Base-by-base conservation (phyloP, 2,888 invertebrate genomes). In the Micoletzkya japonica region DNA sequence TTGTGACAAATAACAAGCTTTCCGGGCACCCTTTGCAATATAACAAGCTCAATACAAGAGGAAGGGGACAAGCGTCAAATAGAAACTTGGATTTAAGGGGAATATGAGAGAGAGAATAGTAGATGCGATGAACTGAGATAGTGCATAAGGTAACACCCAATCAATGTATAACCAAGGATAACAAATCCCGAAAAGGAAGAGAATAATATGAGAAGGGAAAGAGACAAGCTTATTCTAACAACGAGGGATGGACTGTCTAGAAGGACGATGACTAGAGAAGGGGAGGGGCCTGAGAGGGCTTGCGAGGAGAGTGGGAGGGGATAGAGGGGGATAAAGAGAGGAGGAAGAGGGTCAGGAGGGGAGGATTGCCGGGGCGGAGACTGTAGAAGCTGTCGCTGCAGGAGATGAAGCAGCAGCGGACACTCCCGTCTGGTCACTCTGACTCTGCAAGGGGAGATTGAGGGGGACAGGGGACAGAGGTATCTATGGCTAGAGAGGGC, bases 121-220 rank as follows among this genome's bases (percentile, higher is more conserved):
- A n/a, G 30, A 44, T 44, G 39, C 60, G 49, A 61, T 44, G 44
- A n/a, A n/a, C n/a, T 61, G 49, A 28, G 60, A 61, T 30, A 61
- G 49, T 44, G 36, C 39, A 44, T 20, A 26, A 6, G 2, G 20
- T 61, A 32, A 44, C 32, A 44, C n/a, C n/a, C n/a, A 61, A 44
- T 58, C 39, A 61, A 26, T 44, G 39, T n/a, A 14, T 32, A n/a
- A 57, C 32, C 24, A 54, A 30, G 10, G 24, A 37, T 34, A 36
- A 17, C 34, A 36, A 58, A n/a, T n/a, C n/a, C n/a, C n/a, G n/a
- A n/a, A n/a, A n/a, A 3, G n/a, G 4, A 37, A 30, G 20, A 36
- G 36, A 7, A 36, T 37, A 58, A 24, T 34, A 10, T n/a, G 36
- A 36, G 20, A 28, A 4, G n/a, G n/a, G n/a, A n/a, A n/a, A n/a